Percentiles rank a stretch among this genome's conserved stretches.
phyloP scores from a whole-genome alignment of 2,888 invertebrate genomes.

The Heliconius charithonia region DNA sequence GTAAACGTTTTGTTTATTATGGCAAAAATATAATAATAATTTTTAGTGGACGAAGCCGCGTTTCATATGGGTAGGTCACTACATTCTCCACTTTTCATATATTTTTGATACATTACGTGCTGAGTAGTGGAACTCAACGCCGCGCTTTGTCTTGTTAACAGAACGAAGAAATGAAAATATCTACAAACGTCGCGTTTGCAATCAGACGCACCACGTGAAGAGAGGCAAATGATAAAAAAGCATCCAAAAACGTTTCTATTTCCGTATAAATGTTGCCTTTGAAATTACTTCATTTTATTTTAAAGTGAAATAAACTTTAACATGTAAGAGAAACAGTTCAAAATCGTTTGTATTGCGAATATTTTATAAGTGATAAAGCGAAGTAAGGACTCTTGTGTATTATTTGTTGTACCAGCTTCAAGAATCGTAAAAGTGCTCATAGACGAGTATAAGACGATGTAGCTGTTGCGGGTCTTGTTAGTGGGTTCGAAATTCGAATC shows the following conservation, averaged over 20 bases:
- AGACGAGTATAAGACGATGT: not conserved
- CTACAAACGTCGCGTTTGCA: not conserved
- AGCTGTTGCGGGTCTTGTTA: too few relatives aligned
- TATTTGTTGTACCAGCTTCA: conserved; percentile 43
- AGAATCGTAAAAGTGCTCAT: conserved; percentile 31
- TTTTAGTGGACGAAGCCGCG: too few relatives aligned
- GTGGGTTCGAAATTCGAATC: not conserved
- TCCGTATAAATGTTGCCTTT: conserved; percentile 28
- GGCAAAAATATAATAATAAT: too few relatives aligned
- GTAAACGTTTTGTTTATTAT: too few relatives aligned
- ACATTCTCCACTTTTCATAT: too few relatives aligned
- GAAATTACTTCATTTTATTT: not conserved
- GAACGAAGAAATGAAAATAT: too few relatives aligned
- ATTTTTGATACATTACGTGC: too few relatives aligned
- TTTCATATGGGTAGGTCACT: too few relatives aligned
- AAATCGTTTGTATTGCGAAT: conserved; percentile 23
- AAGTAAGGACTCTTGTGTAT: conserved; percentile 38
- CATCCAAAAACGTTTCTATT: conserved; percentile 36
- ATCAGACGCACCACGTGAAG: not conserved
- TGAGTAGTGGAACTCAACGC: too few relatives aligned
- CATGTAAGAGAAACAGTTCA: not conserved
- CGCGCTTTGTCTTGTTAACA: too few relatives aligned
- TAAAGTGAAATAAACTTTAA: conserved; percentile 14
- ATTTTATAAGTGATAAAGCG: conserved; percentile 20
- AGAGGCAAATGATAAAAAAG: conserved; percentile 27